A percentile compares a stretch with the other conserved stretches of the same genome.
phyloP scores from a whole-genome alignment of 2,888 invertebrate species.

The Aporophyla nigra region DNA sequence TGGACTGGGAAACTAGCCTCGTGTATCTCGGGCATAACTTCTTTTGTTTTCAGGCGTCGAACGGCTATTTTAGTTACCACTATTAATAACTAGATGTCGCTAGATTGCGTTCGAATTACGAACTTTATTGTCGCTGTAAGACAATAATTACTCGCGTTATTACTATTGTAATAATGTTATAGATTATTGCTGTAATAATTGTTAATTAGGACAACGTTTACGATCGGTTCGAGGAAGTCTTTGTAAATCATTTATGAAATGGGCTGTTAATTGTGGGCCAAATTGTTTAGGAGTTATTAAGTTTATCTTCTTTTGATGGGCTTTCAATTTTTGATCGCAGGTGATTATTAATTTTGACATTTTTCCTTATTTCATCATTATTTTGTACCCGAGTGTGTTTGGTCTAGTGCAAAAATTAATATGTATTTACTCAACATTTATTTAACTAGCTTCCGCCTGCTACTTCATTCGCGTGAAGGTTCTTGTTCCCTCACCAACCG shows the following conservation, averaged over 20 bases:
- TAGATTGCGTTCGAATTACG: slow-evolving; percentile 6
- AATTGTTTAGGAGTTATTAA: slow-evolving; percentile 12
- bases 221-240: slow-evolving; percentile 29
- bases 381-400: not conserved
- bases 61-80: slow-evolving; percentile 12
- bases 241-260: slow-evolving; percentile 33
- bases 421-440: not conserved
- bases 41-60: slow-evolving; percentile 10
- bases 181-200: slow-evolving; percentile 37
- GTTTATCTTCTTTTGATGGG: slow-evolving; percentile 22
- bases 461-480: too few species aligned
- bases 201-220: slow-evolving; percentile 29
- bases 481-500: too few species aligned
- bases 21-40: not conserved
- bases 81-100: slow-evolving; percentile 38
- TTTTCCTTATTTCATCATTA: not conserved
- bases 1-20: not conserved
- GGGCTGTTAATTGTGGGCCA: slow-evolving; percentile 30
- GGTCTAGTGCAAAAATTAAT: not conserved
- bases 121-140: slow-evolving; percentile 4
- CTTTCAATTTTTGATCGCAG: slow-evolving; percentile 17
- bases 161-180: slow-evolving; percentile 18
- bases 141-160: slow-evolving; percentile 6
- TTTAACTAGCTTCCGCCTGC: too few species aligned
- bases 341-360: slow-evolving; percentile 5